Base-by-base conservation (phyloP, 2,113 vertebrate species). In the Menidia beryllina region DNA sequence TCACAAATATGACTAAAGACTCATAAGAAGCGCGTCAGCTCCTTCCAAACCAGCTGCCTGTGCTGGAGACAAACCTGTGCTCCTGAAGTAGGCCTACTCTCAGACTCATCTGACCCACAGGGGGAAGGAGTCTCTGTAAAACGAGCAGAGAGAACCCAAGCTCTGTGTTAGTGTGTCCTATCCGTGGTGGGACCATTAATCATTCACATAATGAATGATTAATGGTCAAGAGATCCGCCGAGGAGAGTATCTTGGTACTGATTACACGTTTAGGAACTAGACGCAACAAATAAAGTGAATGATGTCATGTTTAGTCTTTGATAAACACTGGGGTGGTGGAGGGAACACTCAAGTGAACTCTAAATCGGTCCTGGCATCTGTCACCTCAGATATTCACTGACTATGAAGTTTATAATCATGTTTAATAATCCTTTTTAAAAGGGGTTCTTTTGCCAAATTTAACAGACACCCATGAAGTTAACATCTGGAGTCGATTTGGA, bases 181-280 rank as follows among this genome's bases (percentile, higher is more conserved):
- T 68, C 20, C 10, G 7, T 49, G 63, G 57, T 36, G 68, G n/a
- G n/a, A n/a, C n/a, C 62, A 55, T 41, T 1, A 20, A 38, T 61
- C 51, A n/a, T 13, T 13, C 56, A 53, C 1, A 52, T 55, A 1
- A 87, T 92, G 17, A 89, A 88, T 92, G 47, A 87, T 93, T 90
- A 19, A 93, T 93, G 88, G 87, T 61, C 54, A 88, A 52, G 61
- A 15, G 88, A 92, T 59, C 75, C 53, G 3, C 41, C 56, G 70
- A 54, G 49, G 51, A 70, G 48, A 69, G 41, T 20, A 47, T 21
- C 1, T 21, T 2, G 5, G n/a, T 6, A 45, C 47, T 36, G 19
- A 5, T 23, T 76, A 78, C 55, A 71, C 72, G 52, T 34, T 26
- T 13, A 49, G 34, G 17, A 24, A 1, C 38, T 49, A 3, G 13